Conservation (phyloP, 2,113 vertebrate genomes). For the Mungos mungo region DNA sequence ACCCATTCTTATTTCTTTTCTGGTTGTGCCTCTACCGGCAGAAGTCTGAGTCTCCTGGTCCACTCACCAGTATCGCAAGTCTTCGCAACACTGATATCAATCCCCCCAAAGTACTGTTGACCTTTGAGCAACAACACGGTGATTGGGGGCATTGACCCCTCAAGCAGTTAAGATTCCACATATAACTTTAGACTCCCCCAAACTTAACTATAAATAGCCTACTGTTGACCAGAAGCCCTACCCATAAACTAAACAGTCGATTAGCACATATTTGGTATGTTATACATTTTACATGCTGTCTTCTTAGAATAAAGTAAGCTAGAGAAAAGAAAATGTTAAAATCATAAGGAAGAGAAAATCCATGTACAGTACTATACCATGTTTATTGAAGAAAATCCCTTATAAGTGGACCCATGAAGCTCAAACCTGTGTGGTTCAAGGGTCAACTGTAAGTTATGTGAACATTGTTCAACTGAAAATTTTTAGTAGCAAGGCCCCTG, state of each 20-base stretch:
- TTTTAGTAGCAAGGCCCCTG: neutral
- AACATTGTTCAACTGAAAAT: neutral
- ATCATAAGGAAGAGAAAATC: neutral
- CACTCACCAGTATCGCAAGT: slow-evolving; percentile 84
- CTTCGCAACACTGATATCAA: slow-evolving; percentile 85
- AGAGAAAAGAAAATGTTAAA: neutral
- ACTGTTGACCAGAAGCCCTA: neutral
- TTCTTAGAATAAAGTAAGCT: neutral
- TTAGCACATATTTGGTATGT: neutral
- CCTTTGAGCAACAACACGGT: neutral
- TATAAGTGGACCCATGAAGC: neutral
- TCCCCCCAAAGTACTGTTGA: slow-evolving; percentile 62
- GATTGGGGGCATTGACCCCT: neutral
- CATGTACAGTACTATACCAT: neutral
- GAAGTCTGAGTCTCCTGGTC: slow-evolving; percentile 87
- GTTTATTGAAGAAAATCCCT: neutral
- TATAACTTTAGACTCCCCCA: neutral
- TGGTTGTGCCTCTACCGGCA: slow-evolving; percentile 88
- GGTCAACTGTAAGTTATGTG: slow-evolving; percentile 70
- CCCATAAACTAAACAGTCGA: neutral
- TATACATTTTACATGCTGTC: neutral
- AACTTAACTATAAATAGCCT: neutral
- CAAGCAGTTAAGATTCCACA: neutral
- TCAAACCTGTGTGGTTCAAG: neutral
- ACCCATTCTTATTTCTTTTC: slow-evolving; percentile 20